Evolutionary conservation across 2,797 vertebrate species (phyloP), one percentile per base, ranked within the genome.

Genomic region (Phoeniculus purpureus): DNA sequence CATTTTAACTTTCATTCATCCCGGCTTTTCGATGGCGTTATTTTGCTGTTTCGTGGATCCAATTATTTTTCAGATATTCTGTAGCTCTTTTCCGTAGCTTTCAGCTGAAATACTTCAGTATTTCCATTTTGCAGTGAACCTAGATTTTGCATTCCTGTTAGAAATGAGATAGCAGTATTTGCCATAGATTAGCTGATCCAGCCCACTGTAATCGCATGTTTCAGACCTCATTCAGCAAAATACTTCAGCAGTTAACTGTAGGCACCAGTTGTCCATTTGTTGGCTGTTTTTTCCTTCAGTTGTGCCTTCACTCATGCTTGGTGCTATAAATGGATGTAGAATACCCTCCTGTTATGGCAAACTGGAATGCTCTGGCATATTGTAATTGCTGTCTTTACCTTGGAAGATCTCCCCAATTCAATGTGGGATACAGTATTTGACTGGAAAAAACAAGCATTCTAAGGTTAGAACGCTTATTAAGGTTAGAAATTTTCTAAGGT

Each of bases 1-100:
- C 21, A 66, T 84, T 96, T 92, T 82, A 71, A 87, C 65, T 91
- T 94, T 64, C 60, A 88, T 84, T 84, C 58, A 74, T 77, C 88
- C 8, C 3, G 43, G 68, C 21, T 89, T 93, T 95, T 90, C 37
- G 67, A 80, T 4, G 12, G 26, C 80, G 77, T 79, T 86, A 74
- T 61, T 72, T 72, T 90, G 31, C n/a, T 72, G 48, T 90, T 81
- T 90, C 45, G 16, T 61, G 81, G 91, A 85, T 87, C 88, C 54
- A 67, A 66, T 77, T 81, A 86, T 91, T 94, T 94, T 94, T 81
- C 68, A 61, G 32, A 90, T 86, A 87, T 77, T 82, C 54, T 67
- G 58, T 47, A 92, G 32, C 31, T 87, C 65, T 74, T 92, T 96
- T 92, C 90, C 70, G 54, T 76, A 85, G 71, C 45, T 73, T 85